A percentile compares a stretch with the other conserved stretches of the same genome.
These are phyloP conservation scores for Salticus scenicus DNA, from an alignment of 2,888 invertebrate genomes.

Conservation along the genomic window DNA sequence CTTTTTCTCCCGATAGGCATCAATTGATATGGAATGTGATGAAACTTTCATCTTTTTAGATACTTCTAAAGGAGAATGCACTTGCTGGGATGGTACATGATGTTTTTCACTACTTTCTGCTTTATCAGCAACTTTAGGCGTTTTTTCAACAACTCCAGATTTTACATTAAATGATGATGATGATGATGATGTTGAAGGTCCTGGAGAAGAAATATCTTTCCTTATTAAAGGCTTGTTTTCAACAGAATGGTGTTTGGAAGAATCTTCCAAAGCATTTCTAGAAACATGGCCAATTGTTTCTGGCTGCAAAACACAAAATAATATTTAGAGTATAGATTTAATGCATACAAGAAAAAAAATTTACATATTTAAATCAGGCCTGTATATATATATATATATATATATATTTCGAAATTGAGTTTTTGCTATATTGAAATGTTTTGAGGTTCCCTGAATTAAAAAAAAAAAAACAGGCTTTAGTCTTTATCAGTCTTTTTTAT, in stretches of 20 bases:
- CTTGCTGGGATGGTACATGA: not conserved
- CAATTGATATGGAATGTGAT: conserved; percentile 49
- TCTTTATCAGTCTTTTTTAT: too few relatives aligned
- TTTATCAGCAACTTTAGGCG: not conserved
- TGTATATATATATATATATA: too few relatives aligned
- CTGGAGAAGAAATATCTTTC: conserved; percentile 30
- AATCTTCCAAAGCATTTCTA: conserved; percentile 18
- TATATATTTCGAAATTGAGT: too few relatives aligned
- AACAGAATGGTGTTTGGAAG: not conserved
- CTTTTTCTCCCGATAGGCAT: conserved; percentile 54
- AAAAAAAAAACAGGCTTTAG: too few relatives aligned
- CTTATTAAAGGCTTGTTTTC: conserved; percentile 15
- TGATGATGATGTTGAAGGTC: not conserved
- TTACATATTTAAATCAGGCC: not conserved
- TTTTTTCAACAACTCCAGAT: not conserved
- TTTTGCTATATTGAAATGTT: too few relatives aligned
- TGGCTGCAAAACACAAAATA: conserved; percentile 2
- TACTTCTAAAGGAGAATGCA: conserved; percentile 4
- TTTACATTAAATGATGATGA: not conserved
- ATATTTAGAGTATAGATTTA: not conserved
- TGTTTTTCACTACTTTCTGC: not conserved
- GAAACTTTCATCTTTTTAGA: conserved; percentile 41
- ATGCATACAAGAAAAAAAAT: not conserved
- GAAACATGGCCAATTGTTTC: conserved; percentile 2
- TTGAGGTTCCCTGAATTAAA: too few relatives aligned